Percentiles rank a stretch among this genome's conserved stretches.
Conservation (phyloP, 2,113 vertebrate genomes). For the Pterophyllum scalare region DNA sequence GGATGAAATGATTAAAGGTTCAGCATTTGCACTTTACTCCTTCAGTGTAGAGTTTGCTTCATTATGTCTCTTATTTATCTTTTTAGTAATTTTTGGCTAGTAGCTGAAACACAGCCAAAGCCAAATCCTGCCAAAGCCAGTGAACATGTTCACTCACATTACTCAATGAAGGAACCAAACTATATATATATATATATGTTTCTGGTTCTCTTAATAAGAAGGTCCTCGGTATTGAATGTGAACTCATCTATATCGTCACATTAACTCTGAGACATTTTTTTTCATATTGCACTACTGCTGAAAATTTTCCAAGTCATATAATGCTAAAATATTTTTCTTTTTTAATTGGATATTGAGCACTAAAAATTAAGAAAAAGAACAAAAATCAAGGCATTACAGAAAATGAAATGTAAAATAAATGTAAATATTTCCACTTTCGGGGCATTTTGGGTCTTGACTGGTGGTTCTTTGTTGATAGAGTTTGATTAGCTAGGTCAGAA, state of each 20-base stretch:
- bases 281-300: background rate
- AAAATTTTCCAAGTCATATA: background rate
- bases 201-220: too few relatives aligned
- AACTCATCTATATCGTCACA: background rate
- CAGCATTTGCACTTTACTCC: background rate
- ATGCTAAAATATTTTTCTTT: background rate
- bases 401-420: background rate
- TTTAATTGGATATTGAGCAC: background rate
- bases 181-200: too few relatives aligned
- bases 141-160: background rate
- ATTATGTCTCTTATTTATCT: background rate
- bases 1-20: constrained; percentile 8
- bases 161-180: background rate
- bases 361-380: background rate
- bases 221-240: background rate
- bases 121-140: background rate
- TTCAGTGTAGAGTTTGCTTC: constrained; percentile 1
- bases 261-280: background rate
- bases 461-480: background rate
- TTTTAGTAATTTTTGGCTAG: background rate
- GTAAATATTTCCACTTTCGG: background rate
- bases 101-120: constrained; percentile 4
- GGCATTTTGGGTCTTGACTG: background rate
- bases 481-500: background rate
- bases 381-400: background rate